phyloP scores from a whole-genome alignment of 2,797 vertebrate species.

The Gymnoscopelus braueri region DNA sequence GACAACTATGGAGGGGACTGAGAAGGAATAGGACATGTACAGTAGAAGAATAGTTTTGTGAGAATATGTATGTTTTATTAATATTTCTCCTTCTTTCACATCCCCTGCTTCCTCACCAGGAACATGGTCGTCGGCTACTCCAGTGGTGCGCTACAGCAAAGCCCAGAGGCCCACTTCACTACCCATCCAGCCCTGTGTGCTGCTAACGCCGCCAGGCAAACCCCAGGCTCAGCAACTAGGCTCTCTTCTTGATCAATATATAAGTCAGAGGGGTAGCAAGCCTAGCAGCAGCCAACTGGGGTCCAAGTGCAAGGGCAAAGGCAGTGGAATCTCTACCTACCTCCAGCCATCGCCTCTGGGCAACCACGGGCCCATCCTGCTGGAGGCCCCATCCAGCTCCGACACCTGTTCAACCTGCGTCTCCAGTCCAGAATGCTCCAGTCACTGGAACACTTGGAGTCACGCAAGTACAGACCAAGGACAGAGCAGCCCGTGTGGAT shows the following conservation, averaged over 20 bases:
- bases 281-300: constrained; percentile 48
- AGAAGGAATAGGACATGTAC: too few relatives aligned
- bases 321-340: constrained; percentile 73
- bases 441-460: constrained; percentile 50
- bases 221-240: constrained; percentile 76
- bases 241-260: constrained; percentile 88
- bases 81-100: constrained; percentile 21
- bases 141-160: constrained; percentile 87
- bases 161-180: constrained; percentile 94
- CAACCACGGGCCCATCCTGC: constrained; percentile 83
- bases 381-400: constrained; percentile 83
- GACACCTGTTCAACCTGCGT: constrained; percentile 90
- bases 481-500: constrained; percentile 23
- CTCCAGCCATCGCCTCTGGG: constrained; percentile 84
- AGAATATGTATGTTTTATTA: too few relatives aligned
- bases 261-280: constrained; percentile 84
- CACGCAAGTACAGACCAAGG: constrained; percentile 41
- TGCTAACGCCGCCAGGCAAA: constrained; percentile 85
- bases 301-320: constrained; percentile 62
- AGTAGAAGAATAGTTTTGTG: too few relatives aligned
- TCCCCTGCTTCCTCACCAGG: constrained; percentile 44
- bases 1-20: too few relatives aligned
- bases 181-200: constrained; percentile 94
- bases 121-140: constrained; percentile 70
- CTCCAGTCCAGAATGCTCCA: constrained; percentile 71